Base-by-base conservation (phyloP, 2,888 invertebrate species). In the Prenolepis imparis region DNA sequence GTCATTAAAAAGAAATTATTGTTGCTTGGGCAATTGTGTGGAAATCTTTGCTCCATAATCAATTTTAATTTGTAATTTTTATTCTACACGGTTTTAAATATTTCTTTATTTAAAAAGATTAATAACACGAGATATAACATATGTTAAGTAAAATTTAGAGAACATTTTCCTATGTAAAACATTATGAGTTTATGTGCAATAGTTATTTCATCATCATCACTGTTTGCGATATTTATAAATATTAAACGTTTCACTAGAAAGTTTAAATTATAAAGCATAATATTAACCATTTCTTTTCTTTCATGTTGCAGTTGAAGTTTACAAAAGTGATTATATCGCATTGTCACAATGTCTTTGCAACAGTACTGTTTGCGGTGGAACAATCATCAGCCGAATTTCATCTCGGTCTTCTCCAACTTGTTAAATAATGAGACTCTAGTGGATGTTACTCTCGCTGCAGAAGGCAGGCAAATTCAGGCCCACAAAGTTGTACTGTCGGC, bases 351-450 rank as follows among this genome's bases (percentile, higher is more conserved):
- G 97, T 95, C 96, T 88, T 96, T 96, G 92, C 97, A 97, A 94
- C 97, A 98, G 93, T 98, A 97, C 94, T 97, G 97, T 93, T 95
- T 98, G 91, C 95, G 98, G 92, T 98, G 98, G 98, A 98, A 98
- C 95, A 98, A 98, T 96, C 98, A 98, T 96, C 98, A 98, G 94
- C 98, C 98, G 74, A 98, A 98, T 95, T 98, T 98, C 94, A 98
- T 98, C 92, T 97, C 98, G 11, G 98, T 98, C 93, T 98, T 98
- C 95, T 97, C 98, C 63, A 97, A 97, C 91, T 95, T 98, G 89
- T 95, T 98, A 88, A 97, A 97, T 94, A 98, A 97, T 92, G 98
- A 98, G 94, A 97, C 97, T 3, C 95, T 98, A 91, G 98, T 98
- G 81, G 98, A 98, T 95, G 98, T 98, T 66, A 98, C 98, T 8